phyloP scores from a whole-genome alignment of 2,888 invertebrate genomes.

The Gnatocerus cornutus region DNA sequence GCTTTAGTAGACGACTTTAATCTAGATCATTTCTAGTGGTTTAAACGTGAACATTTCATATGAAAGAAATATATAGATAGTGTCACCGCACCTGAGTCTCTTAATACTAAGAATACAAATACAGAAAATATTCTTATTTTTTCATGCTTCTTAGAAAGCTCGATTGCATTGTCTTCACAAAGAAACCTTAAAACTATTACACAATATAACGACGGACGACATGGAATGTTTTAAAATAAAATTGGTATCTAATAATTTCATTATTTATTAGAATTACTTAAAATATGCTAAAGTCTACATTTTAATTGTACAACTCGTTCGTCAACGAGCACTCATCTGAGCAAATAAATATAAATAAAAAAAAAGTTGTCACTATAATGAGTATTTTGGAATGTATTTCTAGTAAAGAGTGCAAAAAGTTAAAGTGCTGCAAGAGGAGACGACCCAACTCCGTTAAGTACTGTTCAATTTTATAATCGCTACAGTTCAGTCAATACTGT shows the following conservation, averaged over 20 bases:
- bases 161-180: not conserved
- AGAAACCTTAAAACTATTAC: not conserved
- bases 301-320: constrained; percentile 15
- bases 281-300: not conserved
- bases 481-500: constrained; percentile 4
- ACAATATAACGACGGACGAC: not conserved
- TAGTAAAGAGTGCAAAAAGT: not conserved
- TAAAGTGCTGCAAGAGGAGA: constrained; percentile 7
- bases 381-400: constrained; percentile 11
- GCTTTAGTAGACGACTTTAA: not conserved
- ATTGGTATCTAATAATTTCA: not conserved
- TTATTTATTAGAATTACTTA: not conserved
- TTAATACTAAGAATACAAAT: constrained; percentile 1
- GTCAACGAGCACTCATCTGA: constrained; percentile 9
- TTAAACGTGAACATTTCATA: constrained; percentile 5
- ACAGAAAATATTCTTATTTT: not conserved
- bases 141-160: not conserved
- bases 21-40: not conserved
- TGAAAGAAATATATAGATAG: not conserved
- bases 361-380: constrained; percentile 24
- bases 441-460: not conserved
- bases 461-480: constrained; percentile 3
- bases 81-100: constrained; percentile 22
- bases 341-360: constrained; percentile 30
- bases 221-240: not conserved